Evolutionary conservation across 2,113 vertebrate species (phyloP), one percentile per base, ranked within the genome.

Genomic region (Gambusia affinis): DNA sequence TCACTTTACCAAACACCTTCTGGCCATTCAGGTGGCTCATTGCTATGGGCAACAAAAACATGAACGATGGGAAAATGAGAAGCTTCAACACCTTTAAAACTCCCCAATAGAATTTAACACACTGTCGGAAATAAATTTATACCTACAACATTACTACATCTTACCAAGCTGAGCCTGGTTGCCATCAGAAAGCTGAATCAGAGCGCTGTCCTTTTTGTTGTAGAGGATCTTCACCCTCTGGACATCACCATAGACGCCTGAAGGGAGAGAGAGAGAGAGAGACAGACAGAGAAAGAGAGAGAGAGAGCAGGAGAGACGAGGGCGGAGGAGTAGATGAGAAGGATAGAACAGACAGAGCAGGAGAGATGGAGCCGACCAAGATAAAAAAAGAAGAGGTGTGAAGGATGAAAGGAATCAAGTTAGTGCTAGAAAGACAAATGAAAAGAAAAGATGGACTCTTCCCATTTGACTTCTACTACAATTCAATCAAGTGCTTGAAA

Each of bases 171-270:
- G 97, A 66, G 98, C 98, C 81, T 99, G 98, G 95, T 98, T 99
- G 75, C 96, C 97, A 81, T 99, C 98, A 51, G 97, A 96, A 95
- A 99, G 95, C 93, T 99, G 98, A 93, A 99, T 99, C 75, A 99
- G 96, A 88, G 98, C 98, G 72, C 97, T 98, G 95, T 99, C 98
- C 93, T 99, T 99, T 91, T 99, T 99, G 94, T 99, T 99, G 95
- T 97, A 99, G 80, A 99, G 96, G 94, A 99, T 99, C 96, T 99
- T 99, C 95, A 99, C 98, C 70, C 98, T 97, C 91, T 99, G 98
- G 91, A 98, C 98, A 89, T 99, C 97, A 89, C 98, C 98, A 90
- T 99, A 99, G 93, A 99, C 98, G 92, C 98, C 98, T 99, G 91
- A 63, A 85, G 95, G 68, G 51, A 84, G 57, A 82, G 93, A 94